These are phyloP conservation scores for Phaetusa simplex DNA, from an alignment of 2,113 vertebrate species.

Conservation along the genomic window DNA sequence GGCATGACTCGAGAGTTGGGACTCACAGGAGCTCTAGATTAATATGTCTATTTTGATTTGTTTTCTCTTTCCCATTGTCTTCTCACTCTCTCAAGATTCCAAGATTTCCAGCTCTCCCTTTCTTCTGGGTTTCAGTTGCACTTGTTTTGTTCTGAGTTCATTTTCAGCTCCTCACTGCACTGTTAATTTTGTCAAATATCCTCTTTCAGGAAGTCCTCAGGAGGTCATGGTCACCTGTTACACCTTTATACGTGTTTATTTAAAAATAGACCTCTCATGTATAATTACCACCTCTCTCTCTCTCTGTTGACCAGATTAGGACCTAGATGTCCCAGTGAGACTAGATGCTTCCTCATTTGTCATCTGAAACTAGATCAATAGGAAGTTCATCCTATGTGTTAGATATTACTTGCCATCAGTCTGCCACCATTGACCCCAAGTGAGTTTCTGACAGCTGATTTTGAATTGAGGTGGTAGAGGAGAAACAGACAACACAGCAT, in stretches of 20 bases:
- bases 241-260: not conserved
- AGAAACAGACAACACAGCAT: not conserved
- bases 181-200: not conserved
- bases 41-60: not conserved
- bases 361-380: not conserved
- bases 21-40: not conserved
- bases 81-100: not conserved
- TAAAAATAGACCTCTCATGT: not conserved
- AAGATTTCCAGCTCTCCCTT: not conserved
- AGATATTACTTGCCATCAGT: not conserved
- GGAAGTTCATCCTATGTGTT: not conserved
- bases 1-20: not conserved
- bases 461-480: too few relatives aligned
- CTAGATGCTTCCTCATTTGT: not conserved
- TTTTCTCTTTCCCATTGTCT: not conserved
- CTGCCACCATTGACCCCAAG: accelerated
- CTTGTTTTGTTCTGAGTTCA: not conserved
- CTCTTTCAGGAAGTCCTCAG: not conserved
- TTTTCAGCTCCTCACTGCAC: not conserved
- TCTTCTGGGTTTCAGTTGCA: not conserved
- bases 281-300: not conserved
- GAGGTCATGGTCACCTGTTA: not conserved
- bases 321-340: not conserved
- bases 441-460: not conserved
- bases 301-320: not conserved